phyloP scores from a whole-genome alignment of 1,140 invertebrate species.

The Drosophila mojavensis region DNA sequence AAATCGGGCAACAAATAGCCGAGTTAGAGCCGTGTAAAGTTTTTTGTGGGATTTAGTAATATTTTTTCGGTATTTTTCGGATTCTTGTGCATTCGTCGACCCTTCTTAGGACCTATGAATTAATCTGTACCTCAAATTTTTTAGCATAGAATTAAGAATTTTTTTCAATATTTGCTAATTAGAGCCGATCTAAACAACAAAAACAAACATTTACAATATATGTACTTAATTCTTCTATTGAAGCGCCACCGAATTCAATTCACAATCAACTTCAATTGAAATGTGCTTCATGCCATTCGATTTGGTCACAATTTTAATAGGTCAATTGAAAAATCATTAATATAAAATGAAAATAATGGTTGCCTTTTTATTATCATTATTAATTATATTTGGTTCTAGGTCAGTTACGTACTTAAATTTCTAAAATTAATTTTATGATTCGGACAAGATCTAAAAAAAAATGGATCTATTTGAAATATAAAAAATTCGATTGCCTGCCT shows the following conservation, averaged over 20 bases:
- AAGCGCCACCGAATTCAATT: not conserved
- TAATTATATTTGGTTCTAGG: not conserved
- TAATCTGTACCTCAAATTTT: too few species aligned
- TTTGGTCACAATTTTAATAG: constrained; percentile 20
- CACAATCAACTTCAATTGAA: constrained; percentile 40
- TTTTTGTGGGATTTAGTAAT: too few species aligned
- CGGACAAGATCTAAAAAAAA: too few species aligned
- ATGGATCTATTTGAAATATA: not conserved
- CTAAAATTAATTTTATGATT: too few species aligned
- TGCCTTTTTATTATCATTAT: not conserved
- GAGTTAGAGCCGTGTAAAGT: too few species aligned
- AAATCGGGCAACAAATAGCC: too few species aligned
- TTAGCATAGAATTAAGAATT: too few species aligned
- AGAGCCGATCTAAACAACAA: not conserved
- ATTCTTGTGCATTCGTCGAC: too few species aligned
- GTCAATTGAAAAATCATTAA: constrained; percentile 28
- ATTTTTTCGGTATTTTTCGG: too few species aligned
- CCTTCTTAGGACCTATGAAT: too few species aligned
- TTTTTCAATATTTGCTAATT: too few species aligned
- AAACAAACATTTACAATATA: not conserved
- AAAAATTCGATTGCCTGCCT: not conserved
- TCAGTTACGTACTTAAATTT: not conserved
- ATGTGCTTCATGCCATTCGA: constrained; percentile 6
- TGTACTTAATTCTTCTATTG: too few species aligned
- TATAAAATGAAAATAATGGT: not conserved